Evolutionary conservation across 1,140 invertebrate genomes (phyloP).

Genomic region (Leptinotarsa lineolata): DNA sequence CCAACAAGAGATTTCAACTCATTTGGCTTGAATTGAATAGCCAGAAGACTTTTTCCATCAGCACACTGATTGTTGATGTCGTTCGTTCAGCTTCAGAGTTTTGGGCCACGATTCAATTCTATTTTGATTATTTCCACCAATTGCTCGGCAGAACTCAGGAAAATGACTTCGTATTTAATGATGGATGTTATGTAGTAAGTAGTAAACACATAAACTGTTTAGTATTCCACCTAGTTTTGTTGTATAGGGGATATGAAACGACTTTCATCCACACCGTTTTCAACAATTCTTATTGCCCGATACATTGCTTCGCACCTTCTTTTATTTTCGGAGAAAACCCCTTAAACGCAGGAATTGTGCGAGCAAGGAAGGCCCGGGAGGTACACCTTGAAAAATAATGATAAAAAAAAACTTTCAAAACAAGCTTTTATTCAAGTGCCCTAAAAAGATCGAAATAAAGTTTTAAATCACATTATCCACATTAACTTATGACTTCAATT

Average conservation of each 20-base stretch:
- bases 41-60: conserved; percentile 87
- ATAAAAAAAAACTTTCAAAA: too few relatives aligned
- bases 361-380: too few relatives aligned
- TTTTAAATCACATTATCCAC: too few relatives aligned
- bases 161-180: conserved; percentile 61
- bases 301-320: conserved; percentile 76
- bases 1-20: conserved; percentile 87
- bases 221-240: conserved; percentile 57
- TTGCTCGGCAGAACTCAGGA: conserved; percentile 60
- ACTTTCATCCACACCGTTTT: conserved; percentile 81
- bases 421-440: too few relatives aligned
- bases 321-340: conserved; percentile 68
- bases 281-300: conserved; percentile 80
- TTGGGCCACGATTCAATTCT: conserved; percentile 59
- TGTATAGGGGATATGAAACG: conserved; percentile 57
- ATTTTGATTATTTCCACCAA: conserved; percentile 61
- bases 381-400: too few relatives aligned
- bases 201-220: conserved; percentile 58
- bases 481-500: too few relatives aligned
- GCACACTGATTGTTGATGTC: conserved; percentile 91
- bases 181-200: conserved; percentile 56
- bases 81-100: conserved; percentile 75
- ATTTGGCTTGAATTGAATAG: conserved; percentile 77
- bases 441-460: too few relatives aligned
- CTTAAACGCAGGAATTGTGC: too few relatives aligned